Percentiles rank a stretch among this genome's conserved stretches.
phyloP scores from a whole-genome alignment of 2,888 invertebrate species.

The Chrysolina oricalcia region DNA sequence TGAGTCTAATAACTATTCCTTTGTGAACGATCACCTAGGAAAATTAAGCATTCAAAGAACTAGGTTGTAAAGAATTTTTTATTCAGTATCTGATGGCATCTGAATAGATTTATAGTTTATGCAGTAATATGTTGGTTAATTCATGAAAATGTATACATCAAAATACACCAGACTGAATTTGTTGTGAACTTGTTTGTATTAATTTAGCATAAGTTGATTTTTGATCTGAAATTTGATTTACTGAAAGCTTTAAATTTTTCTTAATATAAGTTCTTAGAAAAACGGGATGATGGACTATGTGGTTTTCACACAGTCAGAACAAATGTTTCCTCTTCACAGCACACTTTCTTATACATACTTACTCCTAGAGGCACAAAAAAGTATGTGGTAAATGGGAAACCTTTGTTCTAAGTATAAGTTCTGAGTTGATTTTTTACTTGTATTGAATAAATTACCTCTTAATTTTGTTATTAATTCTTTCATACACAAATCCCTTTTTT shows the following conservation, averaged over 20 bases:
- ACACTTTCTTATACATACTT: no score
- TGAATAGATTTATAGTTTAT: neutral
- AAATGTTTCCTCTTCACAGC: no score
- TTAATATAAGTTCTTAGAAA: slow-evolving; percentile 26
- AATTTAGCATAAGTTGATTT: neutral
- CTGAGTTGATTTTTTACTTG: neutral
- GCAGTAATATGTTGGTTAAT: neutral
- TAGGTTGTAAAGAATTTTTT: no score
- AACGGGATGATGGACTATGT: no score
- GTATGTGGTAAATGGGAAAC: no score
- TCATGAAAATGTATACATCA: neutral
- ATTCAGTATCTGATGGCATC: no score
- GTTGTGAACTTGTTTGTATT: neutral
- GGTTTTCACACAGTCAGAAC: no score
- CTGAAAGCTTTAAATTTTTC: slow-evolving; percentile 46
- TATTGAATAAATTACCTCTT: neutral
- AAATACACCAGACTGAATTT: neutral
- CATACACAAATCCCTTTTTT: neutral
- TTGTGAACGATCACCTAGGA: no score
- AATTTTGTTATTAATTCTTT: neutral
- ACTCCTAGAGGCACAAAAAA: no score
- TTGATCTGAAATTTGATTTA: slow-evolving; percentile 39
- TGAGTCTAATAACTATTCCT: no score
- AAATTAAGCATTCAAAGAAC: no score
- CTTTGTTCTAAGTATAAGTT: neutral